Percentiles rank a stretch among this genome's conserved stretches.
Conservation (phyloP, 2,888 invertebrate species). For the Pardosa pseudoannulata region DNA sequence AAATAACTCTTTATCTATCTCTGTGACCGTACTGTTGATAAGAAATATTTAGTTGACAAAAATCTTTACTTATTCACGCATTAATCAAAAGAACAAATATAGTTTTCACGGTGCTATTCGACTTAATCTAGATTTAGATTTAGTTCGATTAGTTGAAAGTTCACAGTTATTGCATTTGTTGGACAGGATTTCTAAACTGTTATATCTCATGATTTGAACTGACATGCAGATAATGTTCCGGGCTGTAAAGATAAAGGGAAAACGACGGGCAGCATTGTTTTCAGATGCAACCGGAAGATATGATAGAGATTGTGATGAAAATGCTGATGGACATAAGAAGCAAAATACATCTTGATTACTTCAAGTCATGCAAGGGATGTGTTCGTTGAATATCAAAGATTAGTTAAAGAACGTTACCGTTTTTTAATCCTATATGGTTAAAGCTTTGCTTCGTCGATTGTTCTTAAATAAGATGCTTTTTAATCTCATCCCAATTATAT, state of each 20-base stretch:
- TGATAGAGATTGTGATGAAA: background rate
- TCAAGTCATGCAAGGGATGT: background rate
- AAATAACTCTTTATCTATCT: background rate
- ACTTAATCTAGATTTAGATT: conserved; percentile 2
- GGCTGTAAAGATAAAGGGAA: background rate
- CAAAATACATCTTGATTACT: background rate
- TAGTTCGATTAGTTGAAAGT: background rate
- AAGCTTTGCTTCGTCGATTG: background rate
- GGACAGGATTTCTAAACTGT: background rate
- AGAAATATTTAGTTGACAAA: conserved; percentile 1
- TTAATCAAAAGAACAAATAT: background rate
- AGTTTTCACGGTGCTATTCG: background rate
- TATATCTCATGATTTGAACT: background rate
- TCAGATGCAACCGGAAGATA: background rate
- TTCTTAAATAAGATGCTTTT: conserved; percentile 6
- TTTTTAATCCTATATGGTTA: background rate
- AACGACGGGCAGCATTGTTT: conserved; percentile 7
- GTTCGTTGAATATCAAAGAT: background rate
- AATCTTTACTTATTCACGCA: background rate
- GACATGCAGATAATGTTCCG: background rate
- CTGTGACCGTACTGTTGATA: conserved; percentile 5
- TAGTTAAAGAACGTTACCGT: conserved; percentile 13
- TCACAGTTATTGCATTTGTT: conserved; percentile 11
- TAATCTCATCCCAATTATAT: background rate
- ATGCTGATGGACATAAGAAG: background rate